phyloP scores from a whole-genome alignment of 2,797 vertebrate genomes.

The Cynodonichthys magdalenae region DNA sequence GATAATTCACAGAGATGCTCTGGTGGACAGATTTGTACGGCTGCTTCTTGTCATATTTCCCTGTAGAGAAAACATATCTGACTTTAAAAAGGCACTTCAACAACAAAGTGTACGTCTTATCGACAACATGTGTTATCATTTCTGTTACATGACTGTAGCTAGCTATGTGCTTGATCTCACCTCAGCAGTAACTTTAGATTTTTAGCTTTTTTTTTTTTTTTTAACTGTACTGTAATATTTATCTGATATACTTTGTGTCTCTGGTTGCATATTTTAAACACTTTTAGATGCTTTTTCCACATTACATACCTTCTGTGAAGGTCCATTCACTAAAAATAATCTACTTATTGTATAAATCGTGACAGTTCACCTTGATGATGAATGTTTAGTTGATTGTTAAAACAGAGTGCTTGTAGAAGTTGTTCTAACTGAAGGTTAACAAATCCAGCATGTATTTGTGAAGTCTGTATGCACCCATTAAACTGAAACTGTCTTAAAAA shows the following conservation, averaged over 20 bases:
- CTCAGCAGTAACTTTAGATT: conserved; percentile 38
- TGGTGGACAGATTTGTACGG: conserved; percentile 38
- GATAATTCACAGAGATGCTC: conserved; percentile 32
- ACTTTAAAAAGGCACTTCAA: conserved; percentile 38
- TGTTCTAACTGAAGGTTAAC: conserved; percentile 41
- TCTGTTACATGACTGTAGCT: conserved; percentile 46
- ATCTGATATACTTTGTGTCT: conserved; percentile 21
- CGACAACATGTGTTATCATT: conserved; percentile 25
- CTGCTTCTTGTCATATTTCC: conserved; percentile 7
- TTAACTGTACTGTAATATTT: conserved; percentile 32
- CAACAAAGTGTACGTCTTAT: conserved; percentile 75
- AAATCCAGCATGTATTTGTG: conserved; percentile 68
- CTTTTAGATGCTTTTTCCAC: conserved; percentile 45
- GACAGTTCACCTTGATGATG: conserved; percentile 32
- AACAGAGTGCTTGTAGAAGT: conserved; percentile 34
- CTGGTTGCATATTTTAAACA: conserved; percentile 26
- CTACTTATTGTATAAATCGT: conserved; percentile 47
- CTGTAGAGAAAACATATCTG: conserved; percentile 44
- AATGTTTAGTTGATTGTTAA: conserved; percentile 30
- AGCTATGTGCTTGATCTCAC: conserved; percentile 21
- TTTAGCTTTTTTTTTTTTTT: conserved; percentile 22
- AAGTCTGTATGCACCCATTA: conserved; percentile 63
- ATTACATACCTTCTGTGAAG: conserved; percentile 86
- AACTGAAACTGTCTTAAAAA: conserved; percentile 53
- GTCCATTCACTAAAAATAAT: conserved; percentile 59